These are phyloP conservation scores for Panthera uncia DNA, from an alignment of 2,113 vertebrate genomes.

Conservation along the genomic window DNA sequence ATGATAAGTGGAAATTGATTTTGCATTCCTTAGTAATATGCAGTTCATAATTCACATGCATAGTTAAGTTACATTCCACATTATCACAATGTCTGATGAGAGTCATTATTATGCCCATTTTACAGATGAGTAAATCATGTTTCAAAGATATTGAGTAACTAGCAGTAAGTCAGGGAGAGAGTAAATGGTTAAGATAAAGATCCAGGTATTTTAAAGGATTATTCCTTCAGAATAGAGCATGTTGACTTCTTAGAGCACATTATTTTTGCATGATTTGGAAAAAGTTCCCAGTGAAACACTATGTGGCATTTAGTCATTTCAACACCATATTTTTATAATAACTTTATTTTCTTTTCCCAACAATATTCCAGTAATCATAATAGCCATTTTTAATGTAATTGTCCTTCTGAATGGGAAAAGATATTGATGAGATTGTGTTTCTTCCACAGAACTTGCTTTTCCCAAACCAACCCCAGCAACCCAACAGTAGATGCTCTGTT, in stretches of 20 bases:
- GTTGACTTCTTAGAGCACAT: background rate
- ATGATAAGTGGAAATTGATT: background rate
- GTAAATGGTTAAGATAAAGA: background rate
- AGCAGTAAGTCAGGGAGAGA: background rate
- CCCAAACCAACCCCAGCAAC: constrained; percentile 97
- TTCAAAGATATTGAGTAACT: constrained; percentile 12
- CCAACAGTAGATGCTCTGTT: constrained; percentile 95
- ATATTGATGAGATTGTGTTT: constrained; percentile 75
- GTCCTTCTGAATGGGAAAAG: background rate
- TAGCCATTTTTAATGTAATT: background rate
- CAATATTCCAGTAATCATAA: background rate
- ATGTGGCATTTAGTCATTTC: background rate
- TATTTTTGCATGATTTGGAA: background rate
- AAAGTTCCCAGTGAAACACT: background rate
- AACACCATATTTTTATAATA: background rate
- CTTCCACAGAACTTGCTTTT: constrained; percentile 95
- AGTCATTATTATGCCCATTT: background rate
- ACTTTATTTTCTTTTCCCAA: background rate
- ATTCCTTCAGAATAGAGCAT: background rate
- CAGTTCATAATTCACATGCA: background rate
- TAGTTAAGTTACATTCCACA: background rate
- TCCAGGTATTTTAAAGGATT: background rate
- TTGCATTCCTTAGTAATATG: background rate
- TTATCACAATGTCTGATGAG: background rate
- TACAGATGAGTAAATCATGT: background rate